Evolutionary conservation across 1,140 invertebrate genomes (phyloP).

Genomic region (Drusus annulatus): DNA sequence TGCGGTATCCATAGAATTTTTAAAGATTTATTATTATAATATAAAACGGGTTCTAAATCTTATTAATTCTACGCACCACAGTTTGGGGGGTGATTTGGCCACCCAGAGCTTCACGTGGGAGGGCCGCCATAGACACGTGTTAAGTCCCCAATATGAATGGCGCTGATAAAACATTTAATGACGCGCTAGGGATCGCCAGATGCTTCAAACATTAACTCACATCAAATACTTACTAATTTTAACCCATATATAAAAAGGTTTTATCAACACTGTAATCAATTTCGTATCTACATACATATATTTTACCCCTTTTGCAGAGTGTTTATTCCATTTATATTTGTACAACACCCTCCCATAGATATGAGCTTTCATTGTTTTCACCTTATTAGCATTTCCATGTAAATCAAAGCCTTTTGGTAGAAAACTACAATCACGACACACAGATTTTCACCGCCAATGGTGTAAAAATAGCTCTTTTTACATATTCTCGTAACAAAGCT

Average conservation of each 20-base stretch:
- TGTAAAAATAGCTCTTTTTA: no score
- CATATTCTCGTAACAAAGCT: no score
- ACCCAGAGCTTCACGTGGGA: constrained; percentile 54
- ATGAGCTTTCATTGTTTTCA: no score
- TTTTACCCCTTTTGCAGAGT: not conserved
- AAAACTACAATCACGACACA: no score
- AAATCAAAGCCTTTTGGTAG: no score
- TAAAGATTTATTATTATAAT: no score
- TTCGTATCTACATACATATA: not conserved
- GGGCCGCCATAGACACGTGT: constrained; percentile 53
- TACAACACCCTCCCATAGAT: no score
- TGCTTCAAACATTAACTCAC: not conserved
- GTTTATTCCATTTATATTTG: not conserved
- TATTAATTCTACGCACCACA: constrained; percentile 15
- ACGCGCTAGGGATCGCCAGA: constrained; percentile 23
- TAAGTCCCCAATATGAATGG: constrained; percentile 56
- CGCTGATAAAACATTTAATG: constrained; percentile 53
- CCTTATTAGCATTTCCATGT: no score
- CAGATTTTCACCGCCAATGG: no score
- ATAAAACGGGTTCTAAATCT: no score
- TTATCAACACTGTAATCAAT: not conserved
- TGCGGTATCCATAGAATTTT: no score
- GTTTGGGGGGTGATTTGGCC: constrained; percentile 5
- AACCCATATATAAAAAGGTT: not conserved
- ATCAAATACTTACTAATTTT: not conserved